A percentile compares a stretch with the other conserved stretches of the same genome.
Evolutionary conservation across 2,888 invertebrate species (phyloP).

Genomic region (Temnothorax rugatulus): DNA sequence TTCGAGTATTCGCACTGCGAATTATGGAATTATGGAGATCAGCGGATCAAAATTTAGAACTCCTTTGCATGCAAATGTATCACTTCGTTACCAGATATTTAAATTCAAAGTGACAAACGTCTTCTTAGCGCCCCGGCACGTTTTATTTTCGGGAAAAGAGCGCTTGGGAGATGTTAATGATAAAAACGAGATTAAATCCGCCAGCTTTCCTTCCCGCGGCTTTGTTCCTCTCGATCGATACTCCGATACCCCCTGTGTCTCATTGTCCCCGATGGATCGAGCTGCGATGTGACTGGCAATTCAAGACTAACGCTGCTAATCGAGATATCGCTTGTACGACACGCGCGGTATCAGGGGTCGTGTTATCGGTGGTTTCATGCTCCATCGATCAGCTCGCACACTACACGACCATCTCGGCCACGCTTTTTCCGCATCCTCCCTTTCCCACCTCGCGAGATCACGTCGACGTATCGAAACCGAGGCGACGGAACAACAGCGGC

Average conservation of each 20-base stretch:
- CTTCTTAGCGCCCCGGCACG: background rate
- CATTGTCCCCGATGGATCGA: conserved; percentile 18
- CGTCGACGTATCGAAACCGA: conserved; percentile 44
- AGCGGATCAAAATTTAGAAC: conserved; percentile 4
- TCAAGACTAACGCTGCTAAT: conserved; percentile 40
- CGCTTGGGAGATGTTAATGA: background rate
- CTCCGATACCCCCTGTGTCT: background rate
- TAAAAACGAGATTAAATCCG: conserved; percentile 16
- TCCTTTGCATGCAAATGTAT: conserved; percentile 12
- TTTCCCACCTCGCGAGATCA: conserved; percentile 3
- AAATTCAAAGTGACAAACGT: conserved; percentile 32
- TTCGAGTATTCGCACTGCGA: conserved; percentile 1
- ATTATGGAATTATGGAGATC: conserved; percentile 31
- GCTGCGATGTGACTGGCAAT: conserved; percentile 30
- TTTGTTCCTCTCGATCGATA: conserved; percentile 7
- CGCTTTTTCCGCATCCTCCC: conserved; percentile 9
- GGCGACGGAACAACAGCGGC: conserved; percentile 45
- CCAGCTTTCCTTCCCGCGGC: background rate
- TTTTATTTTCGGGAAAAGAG: background rate
- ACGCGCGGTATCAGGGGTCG: conserved; percentile 10
- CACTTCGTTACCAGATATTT: conserved; percentile 12
- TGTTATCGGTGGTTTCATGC: conserved; percentile 65
- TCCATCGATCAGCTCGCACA: conserved; percentile 62
- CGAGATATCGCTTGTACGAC: conserved; percentile 53
- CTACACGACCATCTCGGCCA: conserved; percentile 25